Conservation (phyloP, 2,113 vertebrate species). For the Python bivittatus region DNA sequence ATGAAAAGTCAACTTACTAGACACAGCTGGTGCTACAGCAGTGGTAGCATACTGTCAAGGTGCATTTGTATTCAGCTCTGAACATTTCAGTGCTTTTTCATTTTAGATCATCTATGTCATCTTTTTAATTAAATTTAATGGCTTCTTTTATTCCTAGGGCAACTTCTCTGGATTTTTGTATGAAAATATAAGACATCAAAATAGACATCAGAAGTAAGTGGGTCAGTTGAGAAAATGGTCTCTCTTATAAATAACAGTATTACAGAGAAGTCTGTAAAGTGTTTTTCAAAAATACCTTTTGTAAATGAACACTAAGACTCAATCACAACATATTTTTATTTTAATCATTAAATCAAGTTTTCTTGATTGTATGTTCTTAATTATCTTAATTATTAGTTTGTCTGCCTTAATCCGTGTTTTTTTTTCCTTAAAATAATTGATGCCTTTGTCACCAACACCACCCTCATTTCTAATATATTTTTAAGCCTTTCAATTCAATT, state of each 20-base stretch:
- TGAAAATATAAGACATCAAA: conserved; percentile 21
- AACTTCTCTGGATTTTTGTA: conserved; percentile 25
- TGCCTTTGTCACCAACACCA: neutral
- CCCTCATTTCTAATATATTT: neutral
- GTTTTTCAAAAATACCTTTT: neutral
- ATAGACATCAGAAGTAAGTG: conserved; percentile 12
- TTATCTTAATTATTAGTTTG: neutral
- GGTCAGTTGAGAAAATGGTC: conserved; percentile 26
- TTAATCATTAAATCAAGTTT: neutral
- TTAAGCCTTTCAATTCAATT: conserved; percentile 9
- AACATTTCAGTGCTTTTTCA: conserved; percentile 12
- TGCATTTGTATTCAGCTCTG: neutral
- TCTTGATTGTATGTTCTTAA: neutral
- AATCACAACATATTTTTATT: neutral
- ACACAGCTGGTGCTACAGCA: neutral
- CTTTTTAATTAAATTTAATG: conserved; percentile 20
- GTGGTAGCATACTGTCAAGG: neutral
- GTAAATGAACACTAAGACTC: neutral
- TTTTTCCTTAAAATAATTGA: neutral
- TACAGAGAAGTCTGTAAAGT: neutral
- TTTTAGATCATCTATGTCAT: neutral
- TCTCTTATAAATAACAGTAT: neutral
- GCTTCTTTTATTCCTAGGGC: conserved; percentile 14
- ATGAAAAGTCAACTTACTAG: neutral
- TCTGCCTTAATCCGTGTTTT: neutral